phyloP scores from a whole-genome alignment of 1,140 invertebrate species.

The Pemphigus obesinymphae region DNA sequence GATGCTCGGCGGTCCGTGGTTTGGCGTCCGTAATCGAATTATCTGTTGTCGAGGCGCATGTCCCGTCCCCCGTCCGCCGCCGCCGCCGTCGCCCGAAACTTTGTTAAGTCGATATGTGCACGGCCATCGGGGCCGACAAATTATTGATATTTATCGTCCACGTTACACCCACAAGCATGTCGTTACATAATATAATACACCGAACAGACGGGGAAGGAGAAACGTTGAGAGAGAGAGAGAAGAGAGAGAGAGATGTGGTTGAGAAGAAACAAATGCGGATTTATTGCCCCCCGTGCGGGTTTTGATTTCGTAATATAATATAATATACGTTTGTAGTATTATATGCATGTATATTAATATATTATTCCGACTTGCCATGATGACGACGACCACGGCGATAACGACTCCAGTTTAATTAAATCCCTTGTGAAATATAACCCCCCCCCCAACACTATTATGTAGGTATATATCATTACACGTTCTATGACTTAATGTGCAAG shows the following conservation, averaged over 20 bases:
- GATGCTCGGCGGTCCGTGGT: constrained; percentile 39
- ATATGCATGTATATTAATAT: neutral
- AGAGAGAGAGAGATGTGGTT: neutral
- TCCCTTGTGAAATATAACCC: neutral
- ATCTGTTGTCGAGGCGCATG: constrained; percentile 17
- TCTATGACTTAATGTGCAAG: too few relatives aligned
- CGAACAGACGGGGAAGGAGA: neutral
- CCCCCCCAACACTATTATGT: neutral
- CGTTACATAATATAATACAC: neutral
- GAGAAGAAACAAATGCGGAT: constrained; percentile 4
- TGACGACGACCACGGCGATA: neutral
- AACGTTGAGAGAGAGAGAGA: neutral
- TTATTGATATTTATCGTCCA: constrained; percentile 39
- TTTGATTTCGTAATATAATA: constrained; percentile 14
- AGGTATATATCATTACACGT: neutral
- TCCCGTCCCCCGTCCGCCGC: neutral
- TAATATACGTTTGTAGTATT: neutral
- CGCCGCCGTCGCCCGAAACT: constrained; percentile 17
- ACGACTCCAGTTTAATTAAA: neutral
- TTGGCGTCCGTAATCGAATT: constrained; percentile 38
- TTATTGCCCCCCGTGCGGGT: constrained; percentile 18
- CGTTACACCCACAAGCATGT: constrained; percentile 30
- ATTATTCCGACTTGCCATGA: neutral
- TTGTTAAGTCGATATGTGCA: constrained; percentile 19
- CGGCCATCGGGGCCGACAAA: constrained; percentile 17